Evolutionary conservation across 1,140 invertebrate genomes (phyloP), one percentile per base, ranked within the genome.

Genomic region (Helicorthomorpha holstii): DNA sequence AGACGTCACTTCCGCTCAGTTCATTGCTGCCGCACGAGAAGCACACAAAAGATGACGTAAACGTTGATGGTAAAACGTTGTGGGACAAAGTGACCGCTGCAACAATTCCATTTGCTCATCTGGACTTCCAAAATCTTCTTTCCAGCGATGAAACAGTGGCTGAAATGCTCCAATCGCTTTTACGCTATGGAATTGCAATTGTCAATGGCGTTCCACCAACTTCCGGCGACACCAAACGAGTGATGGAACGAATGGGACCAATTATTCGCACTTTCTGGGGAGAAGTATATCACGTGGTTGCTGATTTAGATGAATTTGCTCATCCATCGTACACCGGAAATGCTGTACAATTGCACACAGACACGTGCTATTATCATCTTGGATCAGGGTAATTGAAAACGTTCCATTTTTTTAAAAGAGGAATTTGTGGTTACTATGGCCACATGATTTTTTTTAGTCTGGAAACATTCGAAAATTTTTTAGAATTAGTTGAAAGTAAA

Each of bases 211-310:
- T 46, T n/a, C 44, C 44, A 7, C 4, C 44, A 22, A 46, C 44
- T 22, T 22, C 44, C 19, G 44, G 19, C 7, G 21, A 21, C 44
- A 46, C 44, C 7, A 21, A 19, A 22, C 44, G 4, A 22, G 21
- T 46, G 19, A 46, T 46, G 44, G 44, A 46, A 46, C 7, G 44
- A 12, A 46, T 46, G 7, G 44, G 44, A 22, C 44, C 44, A 46
- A 46, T 46, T 7, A 7, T 4, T 4, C 19, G 21, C 4, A 46
- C 44, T 7, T 46, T 46, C 19, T 46, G 44, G 44, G 44, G 44
- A 22, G 44, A 46, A 46, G 21, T 46, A 7, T 46, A 46, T 22
- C 21, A 10, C 25, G 44, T 46, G 7, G 44, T 46, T 46, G 44
- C 44, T 21, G 44, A 46, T 22, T 19, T 46, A 4, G 19, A 21